These are phyloP conservation scores for Mormyrus proboscirostris DNA, from an alignment of 2,797 vertebrate genomes.

Conservation along the genomic window DNA sequence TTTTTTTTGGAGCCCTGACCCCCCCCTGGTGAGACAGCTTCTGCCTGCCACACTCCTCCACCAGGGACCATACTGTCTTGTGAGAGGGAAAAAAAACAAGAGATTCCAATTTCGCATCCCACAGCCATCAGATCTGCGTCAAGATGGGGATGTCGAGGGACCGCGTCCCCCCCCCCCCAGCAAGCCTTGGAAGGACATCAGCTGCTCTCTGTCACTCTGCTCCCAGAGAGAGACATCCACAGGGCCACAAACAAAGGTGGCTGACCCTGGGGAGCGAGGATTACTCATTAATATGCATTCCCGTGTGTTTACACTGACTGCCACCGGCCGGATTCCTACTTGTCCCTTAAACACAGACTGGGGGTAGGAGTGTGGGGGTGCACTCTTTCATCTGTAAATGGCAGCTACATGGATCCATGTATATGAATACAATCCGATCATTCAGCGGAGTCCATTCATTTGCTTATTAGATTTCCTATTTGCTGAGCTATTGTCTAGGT, in stretches of 20 bases:
- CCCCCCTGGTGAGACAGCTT: neutral
- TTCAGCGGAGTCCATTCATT: constrained; percentile 12
- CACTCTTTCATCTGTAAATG: constrained; percentile 18
- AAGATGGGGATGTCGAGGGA: neutral
- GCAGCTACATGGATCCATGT: constrained; percentile 16
- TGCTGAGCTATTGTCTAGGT: neutral
- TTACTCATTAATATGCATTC: constrained; percentile 67
- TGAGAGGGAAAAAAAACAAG: neutral
- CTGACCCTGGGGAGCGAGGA: constrained; percentile 57
- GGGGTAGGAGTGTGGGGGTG: neutral
- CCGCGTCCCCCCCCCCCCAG: neutral
- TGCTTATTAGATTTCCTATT: constrained; percentile 10
- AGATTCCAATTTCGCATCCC: neutral
- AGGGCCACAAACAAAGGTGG: constrained; percentile 45
- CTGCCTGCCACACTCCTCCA: neutral
- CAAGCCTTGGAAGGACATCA: neutral
- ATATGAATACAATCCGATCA: constrained; percentile 17
- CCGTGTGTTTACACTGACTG: constrained; percentile 64
- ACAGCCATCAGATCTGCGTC: neutral
- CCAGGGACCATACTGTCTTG: neutral
- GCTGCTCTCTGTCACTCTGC: constrained; percentile 16
- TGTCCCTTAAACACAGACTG: constrained; percentile 44
- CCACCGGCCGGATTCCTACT: constrained; percentile 51
- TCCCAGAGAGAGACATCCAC: neutral
- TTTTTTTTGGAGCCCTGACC: neutral